A percentile compares a stretch with the other conserved stretches of the same genome.
phyloP scores from a whole-genome alignment of 92 coral and sea anemone genomes.

The Parazoanthus darwini region DNA sequence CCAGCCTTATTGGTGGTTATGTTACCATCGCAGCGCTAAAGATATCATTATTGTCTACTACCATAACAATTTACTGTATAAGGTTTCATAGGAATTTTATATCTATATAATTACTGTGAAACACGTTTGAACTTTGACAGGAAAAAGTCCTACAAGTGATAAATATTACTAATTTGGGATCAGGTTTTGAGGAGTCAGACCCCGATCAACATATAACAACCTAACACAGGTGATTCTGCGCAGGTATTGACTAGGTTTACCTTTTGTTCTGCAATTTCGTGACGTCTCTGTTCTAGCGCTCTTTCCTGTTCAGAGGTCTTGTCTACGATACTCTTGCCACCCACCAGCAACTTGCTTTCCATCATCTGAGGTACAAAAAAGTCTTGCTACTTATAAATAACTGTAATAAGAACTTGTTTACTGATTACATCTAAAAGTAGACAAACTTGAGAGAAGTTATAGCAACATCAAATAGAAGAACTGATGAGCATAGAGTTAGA shows the following conservation, averaged over 20 bases:
- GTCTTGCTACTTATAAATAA: background rate
- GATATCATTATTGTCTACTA: no score
- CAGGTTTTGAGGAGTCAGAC: background rate
- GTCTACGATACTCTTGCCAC: slow-evolving; percentile 98
- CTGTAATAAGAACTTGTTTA: background rate
- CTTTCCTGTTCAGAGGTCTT: slow-evolving; percentile 95
- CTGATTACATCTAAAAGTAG: background rate
- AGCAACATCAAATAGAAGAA: background rate
- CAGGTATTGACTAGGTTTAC: slow-evolving; percentile 39
- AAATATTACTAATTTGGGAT: no score
- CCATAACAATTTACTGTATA: no score
- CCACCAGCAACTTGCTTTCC: slow-evolving; percentile 94
- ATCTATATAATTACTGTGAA: no score
- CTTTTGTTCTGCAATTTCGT: slow-evolving; percentile 92
- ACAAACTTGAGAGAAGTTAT: background rate
- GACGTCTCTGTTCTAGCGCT: slow-evolving; percentile 81
- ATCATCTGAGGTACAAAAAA: slow-evolving; percentile 55
- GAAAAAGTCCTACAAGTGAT: no score
- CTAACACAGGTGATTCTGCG: background rate
- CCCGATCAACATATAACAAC: background rate
- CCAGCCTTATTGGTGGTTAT: background rate
- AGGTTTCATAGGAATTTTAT: no score
- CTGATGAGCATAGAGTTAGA: background rate
- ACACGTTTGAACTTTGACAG: no score
- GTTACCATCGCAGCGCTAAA: no score